Evolutionary conservation across 2,797 vertebrate genomes (phyloP).

Genomic region (Pseudochromis fuscus): DNA sequence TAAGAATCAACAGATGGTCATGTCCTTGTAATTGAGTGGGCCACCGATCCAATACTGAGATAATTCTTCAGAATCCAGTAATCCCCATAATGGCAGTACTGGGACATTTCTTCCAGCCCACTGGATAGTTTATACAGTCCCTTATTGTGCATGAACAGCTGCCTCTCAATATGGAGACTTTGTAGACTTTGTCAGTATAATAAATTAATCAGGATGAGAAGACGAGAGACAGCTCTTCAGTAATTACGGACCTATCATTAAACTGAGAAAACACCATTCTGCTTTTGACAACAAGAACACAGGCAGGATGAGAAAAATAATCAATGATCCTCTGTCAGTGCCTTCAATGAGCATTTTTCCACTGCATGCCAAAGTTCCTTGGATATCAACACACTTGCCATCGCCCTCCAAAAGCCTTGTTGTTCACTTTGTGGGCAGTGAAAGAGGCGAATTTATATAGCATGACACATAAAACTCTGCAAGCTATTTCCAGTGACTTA

Average conservation of each 20-base stretch:
- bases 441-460: conserved; percentile 60
- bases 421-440: conserved; percentile 36
- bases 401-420: conserved; percentile 23
- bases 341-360: conserved; percentile 39
- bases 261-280: conserved; percentile 47
- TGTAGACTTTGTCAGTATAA: conserved; percentile 51
- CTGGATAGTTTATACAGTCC: conserved; percentile 47
- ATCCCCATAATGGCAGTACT: conserved; percentile 50
- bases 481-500: conserved; percentile 62
- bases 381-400: conserved; percentile 33
- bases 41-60: conserved; percentile 33
- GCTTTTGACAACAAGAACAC: conserved; percentile 53
- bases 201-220: conserved; percentile 59
- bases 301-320: conserved; percentile 46
- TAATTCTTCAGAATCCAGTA: conserved; percentile 46
- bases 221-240: conserved; percentile 58
- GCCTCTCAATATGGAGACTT: conserved; percentile 65
- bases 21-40: conserved; percentile 31
- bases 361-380: conserved; percentile 4
- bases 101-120: conserved; percentile 48
- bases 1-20: conserved; percentile 25
- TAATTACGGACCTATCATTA: conserved; percentile 67
- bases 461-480: conserved; percentile 58
- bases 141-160: conserved; percentile 65
- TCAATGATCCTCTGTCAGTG: conserved; percentile 58